Percentiles rank a stretch among this genome's conserved stretches.
Conservation (phyloP, 2,888 invertebrate species). For the Acrobasis consociella region DNA sequence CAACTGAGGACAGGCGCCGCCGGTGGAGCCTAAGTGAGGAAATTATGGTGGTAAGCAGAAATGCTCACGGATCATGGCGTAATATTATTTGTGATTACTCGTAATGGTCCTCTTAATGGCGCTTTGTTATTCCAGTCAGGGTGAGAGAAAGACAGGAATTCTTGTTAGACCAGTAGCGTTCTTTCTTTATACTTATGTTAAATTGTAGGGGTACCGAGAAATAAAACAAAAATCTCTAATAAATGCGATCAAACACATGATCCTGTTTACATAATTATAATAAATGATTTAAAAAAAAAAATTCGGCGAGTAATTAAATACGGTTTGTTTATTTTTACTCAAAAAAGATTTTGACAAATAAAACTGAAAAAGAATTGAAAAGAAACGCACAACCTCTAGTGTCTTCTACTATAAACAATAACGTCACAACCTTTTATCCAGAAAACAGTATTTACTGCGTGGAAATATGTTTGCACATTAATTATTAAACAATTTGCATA, state of each 20-base stretch:
- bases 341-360: too few species aligned
- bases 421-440: neutral
- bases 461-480: neutral
- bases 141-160: too few species aligned
- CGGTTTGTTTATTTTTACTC: too few species aligned
- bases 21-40: conserved; percentile 5
- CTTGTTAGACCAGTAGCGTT: too few species aligned
- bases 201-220: too few species aligned
- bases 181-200: too few species aligned
- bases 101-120: neutral
- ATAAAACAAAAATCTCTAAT: too few species aligned
- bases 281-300: too few species aligned
- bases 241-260: too few species aligned
- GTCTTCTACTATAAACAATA: neutral
- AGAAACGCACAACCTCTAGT: neutral
- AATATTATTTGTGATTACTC: conserved; percentile 6
- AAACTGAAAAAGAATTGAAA: too few species aligned
- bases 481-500: conserved; percentile 13
- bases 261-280: too few species aligned
- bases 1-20: conserved; percentile 14
- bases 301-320: too few species aligned
- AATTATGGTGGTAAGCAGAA: conserved; percentile 18
- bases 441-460: neutral
- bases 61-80: conserved; percentile 11
- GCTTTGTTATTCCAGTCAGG: neutral